These are phyloP conservation scores for Cebidichthys violaceus DNA, from an alignment of 2,113 vertebrate genomes.

Conservation along the genomic window DNA sequence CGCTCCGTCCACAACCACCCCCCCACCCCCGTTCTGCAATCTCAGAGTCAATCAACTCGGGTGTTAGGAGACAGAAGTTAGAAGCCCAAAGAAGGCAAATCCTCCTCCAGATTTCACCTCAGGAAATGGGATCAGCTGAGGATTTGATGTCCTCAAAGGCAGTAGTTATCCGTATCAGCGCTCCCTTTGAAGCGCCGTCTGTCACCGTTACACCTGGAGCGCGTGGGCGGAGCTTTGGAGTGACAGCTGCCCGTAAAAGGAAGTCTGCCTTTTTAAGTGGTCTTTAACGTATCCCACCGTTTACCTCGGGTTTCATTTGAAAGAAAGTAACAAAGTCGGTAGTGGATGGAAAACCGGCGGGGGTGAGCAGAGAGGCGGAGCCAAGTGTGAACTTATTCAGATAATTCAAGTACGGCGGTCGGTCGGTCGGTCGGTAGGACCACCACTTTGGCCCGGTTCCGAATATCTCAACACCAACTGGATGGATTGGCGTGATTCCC, in stretches of 20 bases:
- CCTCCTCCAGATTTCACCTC: conserved; percentile 68
- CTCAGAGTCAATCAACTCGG: conserved; percentile 53
- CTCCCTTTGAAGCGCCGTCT: conserved; percentile 68
- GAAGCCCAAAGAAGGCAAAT: conserved; percentile 71
- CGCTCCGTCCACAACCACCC: conserved; percentile 16
- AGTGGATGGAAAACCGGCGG: conserved; percentile 12
- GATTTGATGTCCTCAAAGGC: conserved; percentile 68
- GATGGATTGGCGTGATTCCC: neutral
- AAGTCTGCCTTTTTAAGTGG: conserved; percentile 32
- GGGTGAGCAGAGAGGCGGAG: neutral
- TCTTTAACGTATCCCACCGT: conserved; percentile 42
- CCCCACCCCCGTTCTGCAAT: neutral
- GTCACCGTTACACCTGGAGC: conserved; percentile 69
- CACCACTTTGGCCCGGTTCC: neutral
- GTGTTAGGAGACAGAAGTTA: conserved; percentile 55
- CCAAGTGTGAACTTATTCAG: neutral
- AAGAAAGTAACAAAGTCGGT: conserved; percentile 28
- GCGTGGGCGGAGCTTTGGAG: conserved; percentile 35
- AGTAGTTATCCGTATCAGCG: conserved; percentile 68
- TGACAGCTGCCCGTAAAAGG: conserved; percentile 59
- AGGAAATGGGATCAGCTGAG: conserved; percentile 73
- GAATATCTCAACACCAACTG: neutral
- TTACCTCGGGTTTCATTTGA: conserved; percentile 46
- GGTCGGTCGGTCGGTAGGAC: too few relatives aligned
- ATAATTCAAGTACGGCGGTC: neutral